phyloP scores from a whole-genome alignment of 2,797 vertebrate genomes.

The Pangasius mekongensis region DNA sequence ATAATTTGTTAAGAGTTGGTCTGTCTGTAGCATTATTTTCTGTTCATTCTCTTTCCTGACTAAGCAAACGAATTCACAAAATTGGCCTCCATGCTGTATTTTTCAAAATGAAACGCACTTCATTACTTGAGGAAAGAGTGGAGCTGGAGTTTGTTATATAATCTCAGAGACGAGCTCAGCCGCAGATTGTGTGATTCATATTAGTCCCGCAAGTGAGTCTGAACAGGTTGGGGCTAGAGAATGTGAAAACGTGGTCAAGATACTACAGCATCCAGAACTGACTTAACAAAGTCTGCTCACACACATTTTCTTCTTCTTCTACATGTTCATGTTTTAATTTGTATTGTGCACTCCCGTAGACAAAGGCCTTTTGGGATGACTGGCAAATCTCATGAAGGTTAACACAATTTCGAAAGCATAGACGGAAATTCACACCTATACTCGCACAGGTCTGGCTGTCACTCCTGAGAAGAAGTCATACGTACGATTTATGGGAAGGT shows the following conservation, averaged over 20 bases:
- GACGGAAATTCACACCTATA: not conserved
- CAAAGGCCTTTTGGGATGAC: not conserved
- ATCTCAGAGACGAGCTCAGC: constrained; percentile 44
- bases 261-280: constrained; percentile 15
- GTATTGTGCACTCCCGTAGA: not conserved
- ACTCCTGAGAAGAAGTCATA: not conserved
- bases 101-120: constrained; percentile 58
- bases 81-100: constrained; percentile 46
- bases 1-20: constrained; percentile 32
- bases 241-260: constrained; percentile 43
- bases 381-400: not conserved
- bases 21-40: constrained; percentile 22
- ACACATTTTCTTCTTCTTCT: not conserved
- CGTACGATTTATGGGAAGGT: constrained; percentile 10
- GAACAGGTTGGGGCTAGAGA: constrained; percentile 34
- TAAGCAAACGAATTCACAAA: constrained; percentile 59
- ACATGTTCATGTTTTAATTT: constrained; percentile 18
- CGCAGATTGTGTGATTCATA: constrained; percentile 38
- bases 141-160: constrained; percentile 43
- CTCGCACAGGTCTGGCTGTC: not conserved
- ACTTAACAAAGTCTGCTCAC: constrained; percentile 4
- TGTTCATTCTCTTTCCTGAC: constrained; percentile 48
- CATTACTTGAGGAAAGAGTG: constrained; percentile 53
- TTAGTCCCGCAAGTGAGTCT: constrained; percentile 24
- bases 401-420: not conserved